phyloP scores from a whole-genome alignment of 2,113 vertebrate genomes.

The Turnix velox region DNA sequence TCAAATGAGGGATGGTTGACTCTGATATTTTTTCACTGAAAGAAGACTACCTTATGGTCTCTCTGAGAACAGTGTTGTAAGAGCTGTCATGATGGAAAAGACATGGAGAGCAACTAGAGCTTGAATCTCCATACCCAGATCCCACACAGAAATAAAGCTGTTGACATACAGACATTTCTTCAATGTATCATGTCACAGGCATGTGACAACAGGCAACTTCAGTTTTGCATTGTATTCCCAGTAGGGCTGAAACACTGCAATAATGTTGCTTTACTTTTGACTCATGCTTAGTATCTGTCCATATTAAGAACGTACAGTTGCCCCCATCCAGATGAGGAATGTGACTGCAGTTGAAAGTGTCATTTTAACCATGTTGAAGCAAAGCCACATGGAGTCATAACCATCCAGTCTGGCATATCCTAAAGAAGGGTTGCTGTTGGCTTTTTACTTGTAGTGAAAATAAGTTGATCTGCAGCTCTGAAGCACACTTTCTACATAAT shows the following conservation, averaged over 20 bases:
- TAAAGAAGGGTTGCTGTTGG: not conserved
- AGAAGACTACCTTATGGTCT: not conserved
- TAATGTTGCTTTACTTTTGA: not conserved
- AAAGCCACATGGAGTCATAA: not conserved
- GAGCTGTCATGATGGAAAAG: not conserved
- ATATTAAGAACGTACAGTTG: not conserved
- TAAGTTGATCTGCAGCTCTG: not conserved
- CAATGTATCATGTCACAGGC: not conserved
- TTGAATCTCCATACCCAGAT: not conserved
- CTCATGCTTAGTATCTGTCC: not conserved
- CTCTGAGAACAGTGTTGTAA: not conserved
- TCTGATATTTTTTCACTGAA: not conserved
- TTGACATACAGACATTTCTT: not conserved
- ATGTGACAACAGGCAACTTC: not conserved
- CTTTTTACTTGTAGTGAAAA: not conserved
- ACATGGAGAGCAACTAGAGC: not conserved
- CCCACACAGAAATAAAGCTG: not conserved
- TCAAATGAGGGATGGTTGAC: not conserved
- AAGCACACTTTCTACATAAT: not conserved
- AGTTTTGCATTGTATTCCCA: not conserved
- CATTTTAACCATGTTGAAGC: not conserved
- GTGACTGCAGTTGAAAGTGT: not conserved
- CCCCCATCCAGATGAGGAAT: not conserved
- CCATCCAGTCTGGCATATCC: not conserved
- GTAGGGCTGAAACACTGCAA: not conserved